Evolutionary conservation across 2,113 vertebrate genomes (phyloP), one percentile per base, ranked within the genome.

Genomic region (Alligator mississippiensis): DNA sequence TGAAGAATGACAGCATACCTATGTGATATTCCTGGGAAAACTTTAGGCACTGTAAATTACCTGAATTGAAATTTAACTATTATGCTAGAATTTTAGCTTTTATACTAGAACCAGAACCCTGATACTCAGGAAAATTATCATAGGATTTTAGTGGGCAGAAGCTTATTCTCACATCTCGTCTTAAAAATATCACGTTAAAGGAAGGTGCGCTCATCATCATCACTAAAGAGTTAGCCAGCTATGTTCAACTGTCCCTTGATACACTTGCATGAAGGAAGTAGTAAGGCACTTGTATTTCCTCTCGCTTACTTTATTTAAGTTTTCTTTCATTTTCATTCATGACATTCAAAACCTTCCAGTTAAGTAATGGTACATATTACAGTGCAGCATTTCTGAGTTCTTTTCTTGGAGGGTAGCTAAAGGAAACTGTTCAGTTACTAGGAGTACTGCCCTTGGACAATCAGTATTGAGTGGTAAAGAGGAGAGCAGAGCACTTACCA

Each of bases 281-380:
- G 88, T 90, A 66, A 93, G 80, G 90, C 84, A 89, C 77, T 89
- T 89, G 27, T 17, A 60, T 89, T 96, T 96, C 84, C 75, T 93
- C 87, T 87, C 47, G 8, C 47, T 47, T 84, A 68, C 83, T 89
- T 96, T 93, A 34, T 72, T 84, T 72, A 76, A 74, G 22, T 92
- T 95, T 90, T 72, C 58, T 95, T 96, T 95, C 61, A 88, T 66
- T 93, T 96, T 89, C 83, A 87, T 95, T 95, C 21, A 85, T 93
- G 78, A 92, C 88, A 90, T 92, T 93, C 80, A 84, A 94, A 64
- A 27, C 55, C 34, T 80, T 75, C 54, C 17, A 22, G 16, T 84
- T 90, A 85, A 93, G 19, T 38, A 60, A 80, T 66, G 80, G 82
- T 9, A 74, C 2, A 6, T 90, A 87, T 77, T 38, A 84, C 28